A percentile compares a stretch with the other conserved stretches of the same genome.
Evolutionary conservation across 2,888 invertebrate genomes (phyloP).

Genomic region (Pasiphila rectangulata): DNA sequence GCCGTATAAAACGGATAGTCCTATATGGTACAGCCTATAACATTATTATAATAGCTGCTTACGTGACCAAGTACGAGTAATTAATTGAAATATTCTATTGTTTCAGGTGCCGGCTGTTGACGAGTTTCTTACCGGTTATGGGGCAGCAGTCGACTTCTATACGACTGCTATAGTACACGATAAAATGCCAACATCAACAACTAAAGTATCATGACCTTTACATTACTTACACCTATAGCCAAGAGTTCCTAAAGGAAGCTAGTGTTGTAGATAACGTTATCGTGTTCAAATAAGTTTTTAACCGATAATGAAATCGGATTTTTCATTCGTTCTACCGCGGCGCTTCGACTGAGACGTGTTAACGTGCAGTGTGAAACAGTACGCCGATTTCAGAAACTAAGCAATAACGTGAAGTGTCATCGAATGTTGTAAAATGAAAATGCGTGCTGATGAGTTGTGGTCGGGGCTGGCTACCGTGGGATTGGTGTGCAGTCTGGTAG

Average conservation of each 20-base stretch:
- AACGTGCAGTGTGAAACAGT: conserved; percentile 38
- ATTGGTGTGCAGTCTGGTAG: conserved; percentile 58
- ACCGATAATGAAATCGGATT: conserved; percentile 56
- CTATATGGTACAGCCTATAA: conserved; percentile 12
- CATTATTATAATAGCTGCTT: conserved; percentile 36
- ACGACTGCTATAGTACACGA: conserved; percentile 35
- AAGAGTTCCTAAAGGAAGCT: conserved; percentile 48
- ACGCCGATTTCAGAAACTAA: conserved; percentile 57
- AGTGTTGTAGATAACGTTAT: conserved; percentile 58
- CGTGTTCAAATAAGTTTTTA: conserved; percentile 54
- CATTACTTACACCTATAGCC: neutral
- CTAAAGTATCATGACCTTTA: conserved; percentile 50
- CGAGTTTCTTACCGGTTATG: conserved; percentile 68
- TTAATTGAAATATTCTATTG: conserved; percentile 56
- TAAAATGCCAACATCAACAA: conserved; percentile 45
- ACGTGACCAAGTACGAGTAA: conserved; percentile 46
- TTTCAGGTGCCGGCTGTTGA: conserved; percentile 70
- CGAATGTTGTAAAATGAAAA: conserved; percentile 45
- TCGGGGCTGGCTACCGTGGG: conserved; percentile 59
- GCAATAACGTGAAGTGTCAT: conserved; percentile 46
- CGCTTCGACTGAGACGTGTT: conserved; percentile 44
- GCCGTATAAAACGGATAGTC: too few relatives aligned
- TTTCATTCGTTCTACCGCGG: conserved; percentile 41
- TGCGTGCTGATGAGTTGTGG: conserved; percentile 63
- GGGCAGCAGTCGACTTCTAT: conserved; percentile 67